Percentiles rank a stretch among this genome's conserved stretches.
Conservation (phyloP, 2,888 invertebrate species). For the Exephanes ischioxanthus region DNA sequence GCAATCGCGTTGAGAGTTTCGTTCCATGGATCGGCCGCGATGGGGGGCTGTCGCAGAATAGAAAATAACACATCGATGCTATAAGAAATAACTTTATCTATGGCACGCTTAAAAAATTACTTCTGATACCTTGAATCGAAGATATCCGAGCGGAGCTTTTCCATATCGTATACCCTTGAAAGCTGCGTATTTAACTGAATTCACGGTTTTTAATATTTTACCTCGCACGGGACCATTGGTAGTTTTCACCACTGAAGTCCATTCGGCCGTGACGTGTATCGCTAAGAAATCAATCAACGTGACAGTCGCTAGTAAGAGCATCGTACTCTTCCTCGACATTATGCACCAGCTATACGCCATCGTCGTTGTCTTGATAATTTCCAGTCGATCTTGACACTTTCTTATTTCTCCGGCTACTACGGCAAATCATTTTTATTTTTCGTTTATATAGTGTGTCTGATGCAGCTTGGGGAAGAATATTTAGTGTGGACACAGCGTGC, state of each 20-base stretch:
- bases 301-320: conserved; percentile 4
- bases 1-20: conserved; percentile 61
- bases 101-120: too few relatives aligned
- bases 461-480: not conserved
- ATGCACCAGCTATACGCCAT: not conserved
- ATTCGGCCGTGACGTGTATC: not conserved
- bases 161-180: conserved; percentile 77
- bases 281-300: not conserved
- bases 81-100: not conserved
- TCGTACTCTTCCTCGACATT: not conserved
- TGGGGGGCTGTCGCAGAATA: conserved; percentile 51
- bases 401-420: not conserved
- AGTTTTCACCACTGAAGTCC: conserved; percentile 69
- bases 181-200: conserved; percentile 64
- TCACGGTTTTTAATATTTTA: conserved; percentile 66
- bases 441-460: not conserved
- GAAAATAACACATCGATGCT: not conserved
- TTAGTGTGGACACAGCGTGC: not conserved
- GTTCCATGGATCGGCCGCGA: conserved; percentile 70
- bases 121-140: conserved; percentile 73
- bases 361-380: not conserved
- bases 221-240: conserved; percentile 73
- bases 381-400: not conserved
- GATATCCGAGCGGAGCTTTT: conserved; percentile 70
- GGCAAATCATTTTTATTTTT: not conserved